phyloP scores from a whole-genome alignment of 1,140 invertebrate genomes.

The Trinorchestia longiramus region DNA sequence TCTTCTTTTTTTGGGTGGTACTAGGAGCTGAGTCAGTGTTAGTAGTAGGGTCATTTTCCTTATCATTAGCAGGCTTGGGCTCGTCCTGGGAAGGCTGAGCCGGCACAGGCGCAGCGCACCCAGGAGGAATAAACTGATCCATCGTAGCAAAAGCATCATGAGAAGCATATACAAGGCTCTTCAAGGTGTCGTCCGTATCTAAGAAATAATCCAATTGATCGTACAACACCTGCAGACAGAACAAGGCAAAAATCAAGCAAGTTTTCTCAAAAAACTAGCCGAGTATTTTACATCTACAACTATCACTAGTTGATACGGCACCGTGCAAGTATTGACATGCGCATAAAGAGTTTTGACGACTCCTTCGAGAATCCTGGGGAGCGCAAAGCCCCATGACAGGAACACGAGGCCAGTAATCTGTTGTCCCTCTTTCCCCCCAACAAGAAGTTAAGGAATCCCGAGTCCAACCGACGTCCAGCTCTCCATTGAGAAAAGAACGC shows the following conservation, averaged over 20 bases:
- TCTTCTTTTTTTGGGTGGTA: constrained; percentile 41
- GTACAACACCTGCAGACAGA: constrained; percentile 35
- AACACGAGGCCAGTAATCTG: no score
- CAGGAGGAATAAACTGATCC: constrained; percentile 51
- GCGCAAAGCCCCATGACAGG: no score
- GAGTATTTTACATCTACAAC: no score
- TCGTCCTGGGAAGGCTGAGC: constrained; percentile 28
- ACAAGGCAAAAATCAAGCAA: not conserved
- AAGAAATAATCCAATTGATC: constrained; percentile 56
- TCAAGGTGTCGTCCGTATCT: constrained; percentile 46
- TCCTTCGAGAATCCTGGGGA: no score
- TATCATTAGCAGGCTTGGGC: constrained; percentile 23
- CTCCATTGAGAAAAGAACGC: no score
- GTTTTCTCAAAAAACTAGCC: no score
- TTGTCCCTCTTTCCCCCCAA: no score
- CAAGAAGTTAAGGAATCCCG: no score
- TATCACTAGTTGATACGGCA: no score
- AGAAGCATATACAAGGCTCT: constrained; percentile 55
- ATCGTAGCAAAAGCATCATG: constrained; percentile 20
- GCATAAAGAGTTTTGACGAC: no score
- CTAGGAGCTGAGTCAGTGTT: not conserved
- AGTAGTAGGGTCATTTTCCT: not conserved
- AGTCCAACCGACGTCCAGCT: no score
- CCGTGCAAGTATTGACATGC: no score
- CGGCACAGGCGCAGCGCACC: not conserved